A percentile compares a stretch with the other conserved stretches of the same genome.
Conservation (phyloP, 2,113 vertebrate genomes). For the Bucco capensis region DNA sequence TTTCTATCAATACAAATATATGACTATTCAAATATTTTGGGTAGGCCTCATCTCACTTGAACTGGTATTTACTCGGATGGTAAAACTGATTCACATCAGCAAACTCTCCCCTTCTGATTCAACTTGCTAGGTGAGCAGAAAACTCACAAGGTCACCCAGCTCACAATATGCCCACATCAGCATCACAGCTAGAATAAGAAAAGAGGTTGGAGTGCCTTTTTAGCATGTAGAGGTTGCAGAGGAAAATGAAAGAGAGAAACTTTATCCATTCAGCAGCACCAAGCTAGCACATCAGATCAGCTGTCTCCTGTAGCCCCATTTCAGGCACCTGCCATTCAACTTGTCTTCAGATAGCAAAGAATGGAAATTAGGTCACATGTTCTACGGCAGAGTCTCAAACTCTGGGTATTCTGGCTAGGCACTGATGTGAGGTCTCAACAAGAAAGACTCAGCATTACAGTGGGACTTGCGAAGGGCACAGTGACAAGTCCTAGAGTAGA, state of each 20-base stretch:
- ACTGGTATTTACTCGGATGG: not conserved
- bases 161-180: not conserved
- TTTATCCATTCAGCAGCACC: not conserved
- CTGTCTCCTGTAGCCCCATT: not conserved
- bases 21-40: not conserved
- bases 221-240: not conserved
- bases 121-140: not conserved
- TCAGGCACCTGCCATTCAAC: not conserved
- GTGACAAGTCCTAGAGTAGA: not conserved
- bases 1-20: not conserved
- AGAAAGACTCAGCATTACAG: not conserved
- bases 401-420: not conserved
- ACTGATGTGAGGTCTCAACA: not conserved
- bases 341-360: not conserved
- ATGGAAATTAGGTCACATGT: accelerated
- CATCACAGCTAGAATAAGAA: not conserved
- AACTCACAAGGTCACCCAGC: not conserved
- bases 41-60: not conserved
- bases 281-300: not conserved
- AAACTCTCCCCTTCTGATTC: not conserved
- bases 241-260: not conserved
- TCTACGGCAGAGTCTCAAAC: not conserved
- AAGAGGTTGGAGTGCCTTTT: not conserved
- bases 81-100: not conserved
- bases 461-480: not conserved